These are phyloP conservation scores for Cheirogaleus major DNA, from an alignment of 2,797 vertebrate genomes.

Conservation along the genomic window DNA sequence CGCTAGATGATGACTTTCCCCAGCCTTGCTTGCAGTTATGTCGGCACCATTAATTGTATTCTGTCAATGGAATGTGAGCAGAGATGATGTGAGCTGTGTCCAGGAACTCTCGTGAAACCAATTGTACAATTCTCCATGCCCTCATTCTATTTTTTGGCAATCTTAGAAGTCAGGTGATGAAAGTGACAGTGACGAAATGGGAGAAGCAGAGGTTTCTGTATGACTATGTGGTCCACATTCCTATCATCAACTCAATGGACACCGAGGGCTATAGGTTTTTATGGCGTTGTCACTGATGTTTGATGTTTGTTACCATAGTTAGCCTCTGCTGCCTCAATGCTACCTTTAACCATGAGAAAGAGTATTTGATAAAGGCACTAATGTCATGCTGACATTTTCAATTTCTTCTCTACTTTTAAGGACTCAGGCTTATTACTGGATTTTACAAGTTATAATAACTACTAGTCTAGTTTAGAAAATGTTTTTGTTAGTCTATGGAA, in stretches of 20 bases:
- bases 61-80: not conserved
- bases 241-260: not conserved
- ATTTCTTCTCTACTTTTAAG: conserved; percentile 1
- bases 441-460: conserved; percentile 41
- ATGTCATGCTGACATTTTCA: not conserved
- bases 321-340: not conserved
- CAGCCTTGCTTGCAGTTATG: not conserved
- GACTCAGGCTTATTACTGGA: not conserved
- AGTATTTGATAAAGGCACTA: not conserved
- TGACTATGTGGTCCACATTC: not conserved
- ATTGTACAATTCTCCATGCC: not conserved
- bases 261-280: not conserved
- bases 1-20: not conserved
- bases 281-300: not conserved
- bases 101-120: not conserved
- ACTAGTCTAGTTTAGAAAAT: conserved; percentile 38
- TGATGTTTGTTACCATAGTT: not conserved
- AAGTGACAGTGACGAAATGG: not conserved
- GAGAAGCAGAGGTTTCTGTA: not conserved
- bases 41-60: not conserved
- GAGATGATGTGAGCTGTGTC: accelerated
- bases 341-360: not conserved
- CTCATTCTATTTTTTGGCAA: not conserved
- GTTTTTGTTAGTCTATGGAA: conserved; percentile 18
- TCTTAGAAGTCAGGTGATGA: not conserved